Percentiles rank a stretch among this genome's conserved stretches.
phyloP scores from a whole-genome alignment of 2,113 vertebrate genomes.

The Trogon surrucura region DNA sequence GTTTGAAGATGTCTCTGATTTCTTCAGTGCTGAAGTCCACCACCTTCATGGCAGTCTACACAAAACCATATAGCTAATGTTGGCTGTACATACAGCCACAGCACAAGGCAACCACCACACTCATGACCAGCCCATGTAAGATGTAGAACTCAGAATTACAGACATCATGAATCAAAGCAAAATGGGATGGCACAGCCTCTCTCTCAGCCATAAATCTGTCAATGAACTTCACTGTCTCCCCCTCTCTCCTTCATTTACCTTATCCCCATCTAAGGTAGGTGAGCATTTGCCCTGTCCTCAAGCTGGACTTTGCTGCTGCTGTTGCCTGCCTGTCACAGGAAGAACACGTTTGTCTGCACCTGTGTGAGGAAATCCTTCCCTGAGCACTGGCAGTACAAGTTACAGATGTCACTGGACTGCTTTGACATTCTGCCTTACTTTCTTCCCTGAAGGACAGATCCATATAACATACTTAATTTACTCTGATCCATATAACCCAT shows the following conservation, averaged over 20 bases:
- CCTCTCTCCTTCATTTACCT: neutral
- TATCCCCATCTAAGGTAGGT: neutral
- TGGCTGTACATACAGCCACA: neutral
- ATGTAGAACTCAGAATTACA: neutral
- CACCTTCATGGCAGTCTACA: conserved; percentile 87
- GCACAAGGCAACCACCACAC: neutral
- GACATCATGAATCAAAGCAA: neutral
- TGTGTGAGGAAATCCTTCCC: neutral
- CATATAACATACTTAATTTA: neutral
- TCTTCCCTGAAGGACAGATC: neutral
- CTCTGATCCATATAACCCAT: neutral
- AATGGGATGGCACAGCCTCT: neutral
- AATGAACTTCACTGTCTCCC: neutral
- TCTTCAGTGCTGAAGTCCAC: conserved; percentile 90
- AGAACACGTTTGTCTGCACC: neutral
- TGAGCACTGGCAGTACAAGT: neutral
- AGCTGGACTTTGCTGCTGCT: neutral
- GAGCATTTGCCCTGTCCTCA: neutral
- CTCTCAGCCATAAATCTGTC: neutral
- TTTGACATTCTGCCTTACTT: neutral
- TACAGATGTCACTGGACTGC: neutral
- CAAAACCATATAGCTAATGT: conserved; percentile 4
- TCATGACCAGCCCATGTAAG: neutral
- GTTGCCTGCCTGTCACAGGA: neutral
- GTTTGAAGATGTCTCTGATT: conserved; percentile 88